phyloP scores from a whole-genome alignment of 1,140 invertebrate species.

The Drosophila novamexicana region DNA sequence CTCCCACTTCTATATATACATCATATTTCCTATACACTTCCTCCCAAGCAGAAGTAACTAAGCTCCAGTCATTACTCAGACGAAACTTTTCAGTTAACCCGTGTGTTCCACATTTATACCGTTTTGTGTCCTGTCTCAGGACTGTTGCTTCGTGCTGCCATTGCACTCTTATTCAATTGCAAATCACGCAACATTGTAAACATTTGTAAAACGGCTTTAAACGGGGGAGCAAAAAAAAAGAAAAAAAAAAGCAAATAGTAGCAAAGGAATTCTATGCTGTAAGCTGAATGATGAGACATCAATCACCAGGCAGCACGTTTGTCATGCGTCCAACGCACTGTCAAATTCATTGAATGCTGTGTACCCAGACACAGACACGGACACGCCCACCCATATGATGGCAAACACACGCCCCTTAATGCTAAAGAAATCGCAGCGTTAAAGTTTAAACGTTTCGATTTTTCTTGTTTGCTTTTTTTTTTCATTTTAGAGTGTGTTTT shows the following conservation, averaged over 20 bases:
- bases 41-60: background rate
- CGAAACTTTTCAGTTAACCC: constrained; percentile 20
- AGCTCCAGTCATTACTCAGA: constrained; percentile 1
- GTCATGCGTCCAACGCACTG: constrained; percentile 70
- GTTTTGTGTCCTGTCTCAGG: constrained; percentile 2
- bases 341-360: constrained; percentile 70
- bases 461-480: constrained; percentile 49
- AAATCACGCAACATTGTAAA: constrained; percentile 83
- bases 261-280: constrained; percentile 50
- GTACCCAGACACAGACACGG: constrained; percentile 13
- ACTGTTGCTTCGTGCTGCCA: constrained; percentile 10
- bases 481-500: background rate
- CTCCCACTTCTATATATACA: background rate
- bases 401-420: constrained; percentile 27
- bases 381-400: constrained; percentile 18
- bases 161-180: constrained; percentile 73
- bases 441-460: constrained; percentile 66
- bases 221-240: constrained; percentile 12
- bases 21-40: background rate
- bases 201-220: constrained; percentile 82
- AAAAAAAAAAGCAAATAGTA: background rate
- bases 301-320: constrained; percentile 73
- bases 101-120: background rate
- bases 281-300: constrained; percentile 79
- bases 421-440: constrained; percentile 55